Base-by-base conservation (phyloP, 2,113 vertebrate genomes). In the Delphinus delphis region DNA sequence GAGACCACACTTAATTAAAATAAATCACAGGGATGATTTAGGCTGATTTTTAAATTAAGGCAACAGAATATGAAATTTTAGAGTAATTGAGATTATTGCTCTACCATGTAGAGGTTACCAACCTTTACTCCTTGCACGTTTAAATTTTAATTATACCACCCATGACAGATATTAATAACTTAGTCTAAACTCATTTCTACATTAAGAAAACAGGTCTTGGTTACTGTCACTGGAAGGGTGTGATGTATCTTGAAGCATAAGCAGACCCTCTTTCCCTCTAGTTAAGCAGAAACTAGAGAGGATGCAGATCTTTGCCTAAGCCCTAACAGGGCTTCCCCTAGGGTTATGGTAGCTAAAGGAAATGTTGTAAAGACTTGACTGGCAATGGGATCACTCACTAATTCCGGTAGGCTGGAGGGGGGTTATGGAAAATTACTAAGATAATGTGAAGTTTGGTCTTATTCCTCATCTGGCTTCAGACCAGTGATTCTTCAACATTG, bases 31-130 rank as follows among this genome's bases (percentile, higher is more conserved):
- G 28, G 25, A 14, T 92, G 50, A 90, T 92, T 93, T 85, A 50
- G 25, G 38, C 6, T 93, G 26, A 38, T 36, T 92, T 97, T 96
- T 77, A 95, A 94, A 92, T 93, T 88, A 76, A 88, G 53, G 65
- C 44, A 81, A 44, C 2, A 74, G 76, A 89, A 93, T 38, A 81
- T 58, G 13, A 77, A 86, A 58, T 95, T 91, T 90, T 62, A 80
- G 68, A 84, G n/a, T 93, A 63, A 67, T 55, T 74, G 60, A 79
- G 44, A 91, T 94, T 93, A 93, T 88, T 95, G 14, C 50, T 84
- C 6, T 88, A 26, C 3, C 31, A 77, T 9, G 41, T 82, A 50
- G n/a, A 60, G 67, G 84, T 74, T 65, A 63, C 47, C 60, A 86
- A 15, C 0, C 17, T 93, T 91, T 88, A 58, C 2, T 94, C 8